Percentiles rank a stretch among this genome's conserved stretches.
Conservation (phyloP, 2,113 vertebrate species). For the Acanthochromis polyacanthus region DNA sequence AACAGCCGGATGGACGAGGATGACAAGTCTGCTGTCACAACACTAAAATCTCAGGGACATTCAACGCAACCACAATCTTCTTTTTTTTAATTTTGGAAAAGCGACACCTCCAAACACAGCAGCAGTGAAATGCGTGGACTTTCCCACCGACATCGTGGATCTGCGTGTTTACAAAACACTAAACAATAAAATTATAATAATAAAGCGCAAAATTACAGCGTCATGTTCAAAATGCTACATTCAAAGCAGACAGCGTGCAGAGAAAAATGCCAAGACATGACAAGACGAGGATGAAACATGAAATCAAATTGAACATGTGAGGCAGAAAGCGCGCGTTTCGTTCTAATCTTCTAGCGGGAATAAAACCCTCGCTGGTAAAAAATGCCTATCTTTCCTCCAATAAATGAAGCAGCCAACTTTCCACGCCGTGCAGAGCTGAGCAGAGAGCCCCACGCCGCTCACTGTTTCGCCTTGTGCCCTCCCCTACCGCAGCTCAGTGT, state of each 20-base stretch:
- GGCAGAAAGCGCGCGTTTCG: neutral
- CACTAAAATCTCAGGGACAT: neutral
- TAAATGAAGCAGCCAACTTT: constrained; percentile 75
- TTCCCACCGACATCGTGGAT: neutral
- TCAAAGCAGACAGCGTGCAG: neutral
- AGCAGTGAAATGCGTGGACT: constrained; percentile 29
- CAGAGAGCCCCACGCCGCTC: constrained; percentile 56
- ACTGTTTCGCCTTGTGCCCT: constrained; percentile 57
- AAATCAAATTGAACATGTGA: neutral
- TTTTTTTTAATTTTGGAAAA: neutral
- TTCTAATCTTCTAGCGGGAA: neutral
- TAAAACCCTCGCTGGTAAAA: neutral
- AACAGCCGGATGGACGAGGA: neutral
- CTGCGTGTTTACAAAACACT: constrained; percentile 10
- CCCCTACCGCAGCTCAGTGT: constrained; percentile 70
- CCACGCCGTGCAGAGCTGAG: constrained; percentile 51
- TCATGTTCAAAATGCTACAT: neutral
- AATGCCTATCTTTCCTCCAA: constrained; percentile 45
- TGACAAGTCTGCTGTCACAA: constrained; percentile 32
- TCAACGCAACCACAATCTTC: neutral
- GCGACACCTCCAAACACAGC: constrained; percentile 31
- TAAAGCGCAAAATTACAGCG: neutral
- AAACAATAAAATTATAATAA: neutral
- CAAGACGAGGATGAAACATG: neutral
- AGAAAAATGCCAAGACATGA: constrained; percentile 12